Evolutionary conservation across 64 coral and sea anemone species (phyloP).

Genomic region (Montipora foliosa): DNA sequence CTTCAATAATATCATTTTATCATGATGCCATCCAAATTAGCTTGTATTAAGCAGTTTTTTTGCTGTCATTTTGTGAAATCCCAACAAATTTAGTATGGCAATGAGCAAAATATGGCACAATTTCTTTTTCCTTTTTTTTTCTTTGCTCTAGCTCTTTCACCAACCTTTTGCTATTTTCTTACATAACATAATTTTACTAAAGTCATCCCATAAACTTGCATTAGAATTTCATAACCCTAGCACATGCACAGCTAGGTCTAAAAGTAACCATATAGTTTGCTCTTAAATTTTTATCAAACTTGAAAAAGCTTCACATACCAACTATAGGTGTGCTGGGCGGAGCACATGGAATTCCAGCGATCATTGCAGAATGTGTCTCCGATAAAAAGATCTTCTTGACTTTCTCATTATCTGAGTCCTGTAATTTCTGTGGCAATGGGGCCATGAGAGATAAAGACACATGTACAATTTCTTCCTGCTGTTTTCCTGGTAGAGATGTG

Average conservation of each 20-base stretch:
- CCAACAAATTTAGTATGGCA: no score
- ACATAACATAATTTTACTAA: no score
- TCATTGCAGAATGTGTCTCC: conserved; percentile 80
- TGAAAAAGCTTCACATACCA: conserved; percentile 31
- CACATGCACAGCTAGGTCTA: neutral
- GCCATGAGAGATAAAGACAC: neutral
- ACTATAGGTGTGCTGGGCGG: conserved; percentile 79
- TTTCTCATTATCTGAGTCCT: conserved; percentile 39
- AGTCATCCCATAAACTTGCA: no score
- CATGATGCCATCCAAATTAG: no score
- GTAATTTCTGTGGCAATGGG: conserved; percentile 22
- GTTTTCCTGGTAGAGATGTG: conserved; percentile 9
- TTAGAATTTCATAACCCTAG: no score
- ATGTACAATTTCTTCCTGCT: conserved; percentile 21
- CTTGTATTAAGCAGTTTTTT: no score
- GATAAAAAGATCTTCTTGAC: conserved; percentile 85
- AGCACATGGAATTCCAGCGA: conserved; percentile 78
- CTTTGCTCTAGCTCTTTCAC: no score
- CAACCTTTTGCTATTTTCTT: no score
- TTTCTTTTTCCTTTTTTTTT: no score
- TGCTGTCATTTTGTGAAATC: no score
- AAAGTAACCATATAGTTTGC: neutral
- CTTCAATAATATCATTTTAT: no score
- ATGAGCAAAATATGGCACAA: no score
- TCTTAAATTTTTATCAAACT: neutral